Evolutionary conservation across 2,797 vertebrate genomes (phyloP), one percentile per base, ranked within the genome.

Genomic region (Varecia variegata): DNA sequence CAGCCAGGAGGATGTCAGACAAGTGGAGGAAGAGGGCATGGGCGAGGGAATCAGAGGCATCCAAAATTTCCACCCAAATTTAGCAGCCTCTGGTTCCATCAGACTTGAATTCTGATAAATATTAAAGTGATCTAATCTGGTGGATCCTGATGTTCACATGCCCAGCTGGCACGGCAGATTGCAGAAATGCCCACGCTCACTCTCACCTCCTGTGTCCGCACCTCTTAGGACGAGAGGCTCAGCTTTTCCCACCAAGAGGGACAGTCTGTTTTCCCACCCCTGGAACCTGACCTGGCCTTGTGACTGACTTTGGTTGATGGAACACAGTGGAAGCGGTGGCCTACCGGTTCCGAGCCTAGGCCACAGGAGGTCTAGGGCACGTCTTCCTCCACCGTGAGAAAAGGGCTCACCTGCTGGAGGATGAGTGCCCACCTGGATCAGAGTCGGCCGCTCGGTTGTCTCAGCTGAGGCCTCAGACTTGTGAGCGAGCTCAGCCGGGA

Each of bases 201-300:
- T 50, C 67, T 40, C 7, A 4, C 38, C 73, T 94, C 62, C 43
- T 27, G 40, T 3, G 0, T 1, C 68, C n/a, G 67, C 2, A 0
- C 32, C 21, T 77, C 27, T 73, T 0, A 0, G 0, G 1, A 7
- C 5, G 14, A 1, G 7, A 27, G 0, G 2, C 40, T 54, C 45
- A 30, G 79, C 13, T 43, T 76, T 62, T 67, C 65, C 40, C 25
- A 32, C 30, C 14, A 17, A 20, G 43, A 32, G 2, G n/a, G 1
- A 10, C 20, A 74, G 21, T 20, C 67, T 85, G 1, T 47, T 70
- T 73, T n/a, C 25, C 14, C 10, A 11, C 0, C 5, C 60, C 56
- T n/a, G 60, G 77, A 45, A 8, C 70, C 82, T 71, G 56, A 21
- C 11, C 60, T 5, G 13, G 43, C 43, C 71, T 35, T 4, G 27